Evolutionary conservation across 2,113 vertebrate species (phyloP).

Genomic region (Alethe diademata): DNA sequence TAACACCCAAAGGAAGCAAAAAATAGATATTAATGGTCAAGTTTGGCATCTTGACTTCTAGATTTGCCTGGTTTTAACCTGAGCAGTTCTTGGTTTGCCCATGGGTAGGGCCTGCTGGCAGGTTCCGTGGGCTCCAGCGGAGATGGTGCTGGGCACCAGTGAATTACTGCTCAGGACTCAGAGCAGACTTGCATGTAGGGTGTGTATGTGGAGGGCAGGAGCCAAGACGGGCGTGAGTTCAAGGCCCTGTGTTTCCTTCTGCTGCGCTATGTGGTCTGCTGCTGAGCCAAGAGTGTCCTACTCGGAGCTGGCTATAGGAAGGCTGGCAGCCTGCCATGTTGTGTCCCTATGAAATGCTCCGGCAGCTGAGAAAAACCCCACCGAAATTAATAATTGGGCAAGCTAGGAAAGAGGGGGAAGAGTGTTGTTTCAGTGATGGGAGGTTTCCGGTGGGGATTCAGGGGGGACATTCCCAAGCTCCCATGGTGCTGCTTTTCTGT

Average conservation of each 20-base stretch:
- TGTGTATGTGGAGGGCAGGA: not conserved
- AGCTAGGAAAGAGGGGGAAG: not conserved
- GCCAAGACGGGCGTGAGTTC: not conserved
- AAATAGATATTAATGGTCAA: not conserved
- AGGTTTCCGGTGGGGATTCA: not conserved
- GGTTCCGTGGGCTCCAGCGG: not conserved
- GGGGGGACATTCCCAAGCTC: not conserved
- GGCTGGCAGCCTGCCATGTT: slow-evolving; percentile 17
- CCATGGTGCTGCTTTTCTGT: not conserved
- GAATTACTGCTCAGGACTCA: not conserved
- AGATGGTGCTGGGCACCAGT: not conserved
- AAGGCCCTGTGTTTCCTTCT: slow-evolving; percentile 26
- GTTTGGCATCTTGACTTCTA: not conserved
- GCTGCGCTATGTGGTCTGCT: slow-evolving; percentile 21
- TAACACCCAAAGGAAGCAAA: not conserved
- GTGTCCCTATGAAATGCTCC: slow-evolving; percentile 9
- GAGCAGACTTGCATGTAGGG: not conserved
- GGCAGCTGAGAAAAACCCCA: not conserved
- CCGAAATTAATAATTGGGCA: not conserved
- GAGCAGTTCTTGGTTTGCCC: not conserved
- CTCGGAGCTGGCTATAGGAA: slow-evolving; percentile 7
- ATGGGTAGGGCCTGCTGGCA: not conserved
- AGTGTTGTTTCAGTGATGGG: not conserved
- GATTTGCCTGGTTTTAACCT: not conserved
- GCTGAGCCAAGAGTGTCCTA: slow-evolving; percentile 56